Base-by-base conservation (phyloP, 2,113 vertebrate genomes). In the Lichenostomus cassidix region DNA sequence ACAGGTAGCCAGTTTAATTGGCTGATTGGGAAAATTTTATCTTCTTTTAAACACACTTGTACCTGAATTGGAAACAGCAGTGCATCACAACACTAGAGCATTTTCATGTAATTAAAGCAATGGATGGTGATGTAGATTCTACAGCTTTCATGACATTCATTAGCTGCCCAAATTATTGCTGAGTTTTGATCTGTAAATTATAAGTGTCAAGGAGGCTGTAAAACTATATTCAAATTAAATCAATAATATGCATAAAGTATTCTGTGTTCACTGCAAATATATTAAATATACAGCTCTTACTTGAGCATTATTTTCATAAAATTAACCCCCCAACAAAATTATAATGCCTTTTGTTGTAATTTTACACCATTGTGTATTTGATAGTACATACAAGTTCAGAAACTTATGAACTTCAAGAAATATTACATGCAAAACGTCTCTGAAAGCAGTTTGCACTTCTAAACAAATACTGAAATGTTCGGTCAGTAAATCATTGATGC, bases 151-250 rank as follows among this genome's bases (percentile, higher is more conserved):
- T 99, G 98, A 99, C 99, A 99, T 99, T 99, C 99, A 99, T 99
- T 99, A 99, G 99, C 99, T 99, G 99, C 99, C 99, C 98, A 99
- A 99, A 99, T 99, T 99, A 99, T 99, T 99, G 99, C 99, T 99
- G 99, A 99, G 98, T 98, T 99, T 98, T 98, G 98, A 98, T 99
- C 99, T 98, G 99, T 98, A 99, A 99, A 99, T 99, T 98, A 99
- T 98, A 99, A 97, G 98, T 98, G 98, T 99, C 98, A 98, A 99
- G 98, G 97, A 99, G 99, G 98, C 98, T 98, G 99, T 98, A 98
- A 98, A 99, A 99, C 98, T 98, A 99, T 99, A 99, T 99, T 99
- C 98, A 99, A 98, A 98, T 98, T 98, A 98, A 99, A 98, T 98
- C 98, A 98, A 98, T 98, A 99, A 98, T 98, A 98, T 99, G 98